Percentiles rank a stretch among this genome's conserved stretches.
These are phyloP conservation scores for Pteropus alecto DNA, from an alignment of 2,113 vertebrate genomes.

Conservation along the genomic window DNA sequence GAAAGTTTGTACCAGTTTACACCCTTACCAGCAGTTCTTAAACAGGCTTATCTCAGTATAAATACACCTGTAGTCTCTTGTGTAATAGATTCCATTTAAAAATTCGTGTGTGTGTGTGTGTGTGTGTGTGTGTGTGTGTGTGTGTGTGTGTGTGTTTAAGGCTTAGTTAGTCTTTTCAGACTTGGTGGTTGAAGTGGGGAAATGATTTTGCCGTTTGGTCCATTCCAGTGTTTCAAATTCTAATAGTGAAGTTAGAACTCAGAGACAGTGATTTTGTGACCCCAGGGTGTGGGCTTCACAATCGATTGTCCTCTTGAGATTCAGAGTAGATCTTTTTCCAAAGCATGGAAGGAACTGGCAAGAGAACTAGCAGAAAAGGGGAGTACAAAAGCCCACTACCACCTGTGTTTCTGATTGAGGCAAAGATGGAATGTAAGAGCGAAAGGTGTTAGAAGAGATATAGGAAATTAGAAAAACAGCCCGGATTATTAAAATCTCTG, in stretches of 20 bases:
- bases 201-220: neutral
- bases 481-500: neutral
- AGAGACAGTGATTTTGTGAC: neutral
- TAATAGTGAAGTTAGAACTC: neutral
- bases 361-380: neutral
- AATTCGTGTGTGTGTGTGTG: neutral
- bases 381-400: neutral
- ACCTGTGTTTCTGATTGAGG: neutral
- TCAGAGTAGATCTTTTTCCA: neutral
- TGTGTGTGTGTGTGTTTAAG: neutral
- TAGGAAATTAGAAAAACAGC: neutral
- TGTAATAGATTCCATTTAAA: neutral
- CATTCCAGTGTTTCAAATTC: neutral
- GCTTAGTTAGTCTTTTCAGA: neutral
- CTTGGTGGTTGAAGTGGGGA: neutral
- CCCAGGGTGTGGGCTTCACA: neutral
- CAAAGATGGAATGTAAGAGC: rapidly evolving
- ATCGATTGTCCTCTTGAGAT: neutral
- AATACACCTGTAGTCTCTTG: neutral
- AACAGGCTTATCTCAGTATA: neutral
- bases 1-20: neutral
- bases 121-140: too few species aligned
- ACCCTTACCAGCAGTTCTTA: neutral
- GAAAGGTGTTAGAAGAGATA: neutral
- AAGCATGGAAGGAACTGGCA: neutral